These are phyloP conservation scores for Pachyramphus minor DNA, from an alignment of 2,113 vertebrate genomes.

Conservation along the genomic window DNA sequence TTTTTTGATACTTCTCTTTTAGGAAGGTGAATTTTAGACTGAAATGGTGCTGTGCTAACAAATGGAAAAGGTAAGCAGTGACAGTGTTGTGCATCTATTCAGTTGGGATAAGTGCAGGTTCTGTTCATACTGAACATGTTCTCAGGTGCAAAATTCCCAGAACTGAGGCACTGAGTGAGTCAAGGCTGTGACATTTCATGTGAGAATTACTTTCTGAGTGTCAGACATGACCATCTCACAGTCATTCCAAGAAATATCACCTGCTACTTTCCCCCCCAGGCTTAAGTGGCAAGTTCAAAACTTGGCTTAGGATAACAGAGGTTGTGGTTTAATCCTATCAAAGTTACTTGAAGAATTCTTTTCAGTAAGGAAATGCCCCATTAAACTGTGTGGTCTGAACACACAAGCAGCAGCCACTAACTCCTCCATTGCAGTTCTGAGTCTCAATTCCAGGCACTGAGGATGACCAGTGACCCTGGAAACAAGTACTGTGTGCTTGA, in stretches of 20 bases:
- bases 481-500: neutral
- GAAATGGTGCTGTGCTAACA: neutral
- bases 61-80: neutral
- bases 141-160: neutral
- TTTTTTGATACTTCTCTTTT: neutral
- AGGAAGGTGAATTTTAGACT: neutral
- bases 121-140: neutral
- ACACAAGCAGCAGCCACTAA: neutral
- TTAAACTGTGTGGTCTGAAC: neutral
- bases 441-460: neutral
- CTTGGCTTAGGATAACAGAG: neutral
- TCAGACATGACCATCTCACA: neutral
- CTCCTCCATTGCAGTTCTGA: neutral
- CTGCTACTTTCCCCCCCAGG: neutral
- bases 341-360: neutral
- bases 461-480: neutral
- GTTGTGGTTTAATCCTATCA: neutral
- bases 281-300: neutral
- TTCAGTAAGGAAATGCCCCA: neutral
- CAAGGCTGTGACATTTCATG: neutral
- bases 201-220: neutral
- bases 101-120: neutral
- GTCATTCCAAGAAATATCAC: neutral
- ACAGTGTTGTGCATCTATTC: neutral
- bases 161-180: neutral